Percentiles rank a stretch among this genome's conserved stretches.
phyloP scores from a whole-genome alignment of 2,113 vertebrate genomes.

The Thomomys bottae region DNA sequence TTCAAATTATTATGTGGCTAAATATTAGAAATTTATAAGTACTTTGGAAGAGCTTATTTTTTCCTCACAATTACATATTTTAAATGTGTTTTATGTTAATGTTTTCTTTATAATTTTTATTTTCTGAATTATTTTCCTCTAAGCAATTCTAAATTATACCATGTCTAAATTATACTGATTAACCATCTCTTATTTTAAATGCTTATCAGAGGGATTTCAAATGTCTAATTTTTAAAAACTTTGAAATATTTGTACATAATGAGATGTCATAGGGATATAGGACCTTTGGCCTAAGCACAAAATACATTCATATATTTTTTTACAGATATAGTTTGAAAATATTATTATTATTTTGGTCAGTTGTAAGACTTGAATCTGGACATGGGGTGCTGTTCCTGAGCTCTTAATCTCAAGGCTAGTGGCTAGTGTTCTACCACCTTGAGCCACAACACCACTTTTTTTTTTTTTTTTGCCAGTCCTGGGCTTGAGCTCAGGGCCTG shows the following conservation, averaged over 20 bases:
- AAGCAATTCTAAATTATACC: constrained; percentile 59
- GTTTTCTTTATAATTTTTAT: constrained; percentile 42
- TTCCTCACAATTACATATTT: constrained; percentile 24
- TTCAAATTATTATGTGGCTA: constrained; percentile 40
- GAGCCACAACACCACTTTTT: too few relatives aligned
- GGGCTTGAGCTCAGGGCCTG: too few relatives aligned
- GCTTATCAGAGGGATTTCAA: neutral
- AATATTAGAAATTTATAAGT: neutral
- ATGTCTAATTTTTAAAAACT: neutral
- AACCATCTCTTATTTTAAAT: neutral
- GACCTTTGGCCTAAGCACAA: neutral
- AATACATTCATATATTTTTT: neutral
- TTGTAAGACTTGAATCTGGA: too few relatives aligned
- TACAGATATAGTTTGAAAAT: neutral
- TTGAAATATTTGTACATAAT: neutral
- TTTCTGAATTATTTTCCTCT: constrained; percentile 24
- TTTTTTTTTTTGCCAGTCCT: too few relatives aligned
- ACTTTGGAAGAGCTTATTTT: constrained; percentile 46
- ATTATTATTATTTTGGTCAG: too few relatives aligned
- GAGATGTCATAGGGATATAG: neutral
- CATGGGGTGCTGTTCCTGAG: too few relatives aligned
- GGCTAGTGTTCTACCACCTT: too few relatives aligned
- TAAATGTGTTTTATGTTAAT: constrained; percentile 57
- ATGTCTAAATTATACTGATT: constrained; percentile 40
- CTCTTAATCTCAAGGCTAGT: too few relatives aligned